These are phyloP conservation scores for Chouioia cunea DNA, from an alignment of 2,888 invertebrate genomes.

Conservation along the genomic window DNA sequence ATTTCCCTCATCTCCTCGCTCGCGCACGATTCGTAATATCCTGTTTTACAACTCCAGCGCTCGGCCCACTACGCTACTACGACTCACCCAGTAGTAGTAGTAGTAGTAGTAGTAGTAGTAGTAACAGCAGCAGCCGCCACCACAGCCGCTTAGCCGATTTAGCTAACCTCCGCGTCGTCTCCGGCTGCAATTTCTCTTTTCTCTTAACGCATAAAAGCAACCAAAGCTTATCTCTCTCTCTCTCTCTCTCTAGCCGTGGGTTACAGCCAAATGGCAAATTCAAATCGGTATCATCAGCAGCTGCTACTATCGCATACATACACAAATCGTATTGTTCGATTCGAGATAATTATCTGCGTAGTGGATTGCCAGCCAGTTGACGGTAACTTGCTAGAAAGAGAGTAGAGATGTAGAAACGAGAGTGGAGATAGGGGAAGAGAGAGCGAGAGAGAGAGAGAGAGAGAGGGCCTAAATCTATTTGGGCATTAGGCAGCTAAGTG, in stretches of 20 bases:
- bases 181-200: slow-evolving; percentile 39
- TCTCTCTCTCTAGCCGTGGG: neutral
- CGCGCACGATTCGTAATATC: neutral
- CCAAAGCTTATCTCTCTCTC: neutral
- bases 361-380: too few relatives aligned
- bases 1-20: neutral
- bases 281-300: neutral
- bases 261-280: neutral
- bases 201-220: neutral
- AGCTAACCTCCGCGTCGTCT: slow-evolving; percentile 15
- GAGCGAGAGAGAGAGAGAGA: too few relatives aligned
- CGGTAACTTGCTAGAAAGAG: too few relatives aligned
- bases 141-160: slow-evolving; percentile 4
- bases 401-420: too few relatives aligned
- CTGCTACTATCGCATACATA: too few relatives aligned
- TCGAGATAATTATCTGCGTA: too few relatives aligned
- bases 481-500: neutral
- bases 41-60: slow-evolving; percentile 1
- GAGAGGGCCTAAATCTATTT: neutral
- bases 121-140: too few relatives aligned
- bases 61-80: neutral
- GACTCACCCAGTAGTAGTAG: too few relatives aligned
- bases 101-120: too few relatives aligned
- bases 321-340: too few relatives aligned
- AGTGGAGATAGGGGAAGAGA: too few relatives aligned